A percentile compares a stretch with the other conserved stretches of the same genome.
phyloP scores from a whole-genome alignment of 1,140 invertebrate genomes.

The Papilio glaucus region DNA sequence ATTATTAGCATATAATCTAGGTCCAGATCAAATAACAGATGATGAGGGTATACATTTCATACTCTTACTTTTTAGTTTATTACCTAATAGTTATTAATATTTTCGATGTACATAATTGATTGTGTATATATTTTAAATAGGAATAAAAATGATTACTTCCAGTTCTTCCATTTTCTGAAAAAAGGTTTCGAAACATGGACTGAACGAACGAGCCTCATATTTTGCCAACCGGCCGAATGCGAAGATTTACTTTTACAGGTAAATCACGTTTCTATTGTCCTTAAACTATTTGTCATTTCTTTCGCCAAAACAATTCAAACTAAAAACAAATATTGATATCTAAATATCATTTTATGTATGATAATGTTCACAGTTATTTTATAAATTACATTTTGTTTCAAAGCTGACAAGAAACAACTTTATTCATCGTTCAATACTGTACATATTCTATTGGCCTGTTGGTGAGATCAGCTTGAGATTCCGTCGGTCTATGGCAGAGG shows the following conservation, averaged over 20 bases:
- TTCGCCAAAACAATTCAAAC: not conserved
- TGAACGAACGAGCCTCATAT: slow-evolving; percentile 66
- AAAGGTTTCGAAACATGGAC: slow-evolving; percentile 66
- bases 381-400: slow-evolving; percentile 32
- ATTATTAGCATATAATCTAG: too few relatives aligned
- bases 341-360: too few relatives aligned
- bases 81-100: too few relatives aligned
- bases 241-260: slow-evolving; percentile 68
- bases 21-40: too few relatives aligned
- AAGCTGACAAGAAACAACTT: slow-evolving; percentile 78
- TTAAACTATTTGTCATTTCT: not conserved
- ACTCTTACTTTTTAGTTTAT: too few relatives aligned
- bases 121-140: too few relatives aligned
- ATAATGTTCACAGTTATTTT: not conserved
- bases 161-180: slow-evolving; percentile 69
- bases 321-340: too few relatives aligned
- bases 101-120: too few relatives aligned
- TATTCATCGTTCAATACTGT: slow-evolving; percentile 79
- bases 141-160: slow-evolving; percentile 34
- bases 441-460: slow-evolving; percentile 80
- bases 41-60: too few relatives aligned
- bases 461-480: slow-evolving; percentile 67
- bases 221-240: slow-evolving; percentile 69
- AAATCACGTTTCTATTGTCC: slow-evolving; percentile 27
- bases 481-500: slow-evolving; percentile 68